Base-by-base conservation (phyloP, 2,888 invertebrate genomes). In the Chromoteleia sp. region DNA sequence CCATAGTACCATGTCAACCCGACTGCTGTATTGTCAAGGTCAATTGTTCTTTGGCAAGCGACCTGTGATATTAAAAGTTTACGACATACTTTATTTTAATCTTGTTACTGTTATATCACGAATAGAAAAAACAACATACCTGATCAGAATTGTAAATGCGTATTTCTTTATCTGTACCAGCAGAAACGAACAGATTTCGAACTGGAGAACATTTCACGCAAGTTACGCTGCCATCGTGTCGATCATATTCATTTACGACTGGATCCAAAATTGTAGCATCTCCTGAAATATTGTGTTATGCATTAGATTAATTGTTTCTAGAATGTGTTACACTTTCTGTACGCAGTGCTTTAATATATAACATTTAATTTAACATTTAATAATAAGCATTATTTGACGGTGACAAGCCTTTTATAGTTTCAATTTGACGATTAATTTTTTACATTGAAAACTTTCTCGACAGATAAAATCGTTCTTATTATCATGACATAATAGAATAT, bases 111-210 rank as follows among this genome's bases (percentile, higher is more conserved):
- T 12, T 2, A 39, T 39, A 6, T 12, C 33, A 33, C 3, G 2
- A 4, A 25, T 33, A 8, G 41, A 30, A 56, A 17, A n/a, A 10
- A 14, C 7, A 50, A 61, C 15, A 15, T 82, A 91, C 91, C 88
- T 90, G 86, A 14, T 89, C 88, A 41, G 90, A 86, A 76, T 88
- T 85, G 41, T 89, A 91, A 67, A 91, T 88, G 19, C 91, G 86
- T 54, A 91, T 87, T 80, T 91, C 91, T 74, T 88, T 91, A 58
- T 91, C 88, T 1, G 90, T 90, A 10, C 88, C 87, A 52, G 88
- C 87, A 3, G 88, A 85, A 1, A 91, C 81, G 58, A 91, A 91
- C 15, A 88, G 48, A 85, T 89, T 87, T 39, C 84, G 85, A 30
- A 83, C 86, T 7, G 88, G 88, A 1, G 90, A 89, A 73, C 87